phyloP scores from a whole-genome alignment of 2,888 invertebrate species.

The Oligia latruncula region DNA sequence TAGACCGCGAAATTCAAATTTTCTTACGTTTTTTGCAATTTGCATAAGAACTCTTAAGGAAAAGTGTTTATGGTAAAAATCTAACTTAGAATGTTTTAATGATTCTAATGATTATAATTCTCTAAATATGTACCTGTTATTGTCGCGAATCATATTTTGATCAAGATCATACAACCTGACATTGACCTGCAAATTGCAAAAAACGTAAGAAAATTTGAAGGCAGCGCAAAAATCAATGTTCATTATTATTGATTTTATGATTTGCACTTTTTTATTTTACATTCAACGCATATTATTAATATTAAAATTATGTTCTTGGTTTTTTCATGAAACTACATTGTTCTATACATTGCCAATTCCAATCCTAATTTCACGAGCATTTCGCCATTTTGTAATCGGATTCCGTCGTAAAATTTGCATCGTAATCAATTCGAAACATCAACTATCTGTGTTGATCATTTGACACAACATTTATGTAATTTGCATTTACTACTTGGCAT shows the following conservation, averaged over 20 bases:
- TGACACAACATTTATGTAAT: slow-evolving; percentile 16
- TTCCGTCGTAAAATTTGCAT: slow-evolving; percentile 31
- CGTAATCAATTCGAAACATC: slow-evolving; percentile 38
- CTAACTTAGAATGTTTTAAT: too few species aligned
- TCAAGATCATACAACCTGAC: too few species aligned
- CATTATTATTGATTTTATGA: neutral
- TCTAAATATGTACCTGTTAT: too few species aligned
- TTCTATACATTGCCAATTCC: neutral
- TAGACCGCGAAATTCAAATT: too few species aligned
- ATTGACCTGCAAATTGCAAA: too few species aligned
- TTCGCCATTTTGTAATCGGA: slow-evolving; percentile 36
- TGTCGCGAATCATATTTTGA: too few species aligned
- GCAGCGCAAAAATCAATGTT: neutral
- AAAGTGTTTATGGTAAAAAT: too few species aligned
- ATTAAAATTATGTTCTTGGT: neutral
- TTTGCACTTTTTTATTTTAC: neutral
- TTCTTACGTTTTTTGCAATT: too few species aligned
- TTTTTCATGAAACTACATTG: neutral
- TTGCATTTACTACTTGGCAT: neutral
- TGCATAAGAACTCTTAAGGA: too few species aligned
- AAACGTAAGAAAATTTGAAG: neutral
- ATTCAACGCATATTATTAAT: neutral
- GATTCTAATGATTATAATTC: too few species aligned
- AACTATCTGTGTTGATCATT: slow-evolving; percentile 27
- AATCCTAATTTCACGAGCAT: slow-evolving; percentile 24